These are phyloP conservation scores for Sebastiscus albofasciatus DNA, from an alignment of 2,797 vertebrate species.

Conservation along the genomic window DNA sequence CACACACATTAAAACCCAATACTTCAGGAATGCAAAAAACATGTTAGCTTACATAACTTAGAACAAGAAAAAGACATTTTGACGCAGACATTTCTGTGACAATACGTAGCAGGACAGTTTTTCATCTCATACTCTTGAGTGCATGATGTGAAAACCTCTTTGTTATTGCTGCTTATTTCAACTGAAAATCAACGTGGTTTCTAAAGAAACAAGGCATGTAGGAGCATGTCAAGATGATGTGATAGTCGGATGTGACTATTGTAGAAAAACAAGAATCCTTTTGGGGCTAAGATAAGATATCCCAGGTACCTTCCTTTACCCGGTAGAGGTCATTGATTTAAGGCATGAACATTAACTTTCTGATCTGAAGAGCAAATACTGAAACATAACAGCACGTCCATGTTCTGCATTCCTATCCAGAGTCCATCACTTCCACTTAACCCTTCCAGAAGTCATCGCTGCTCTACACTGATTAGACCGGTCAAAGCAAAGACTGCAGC, in stretches of 20 bases:
- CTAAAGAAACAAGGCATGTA: neutral
- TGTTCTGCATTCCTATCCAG: neutral
- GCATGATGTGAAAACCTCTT: conserved; percentile 18
- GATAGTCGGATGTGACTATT: neutral
- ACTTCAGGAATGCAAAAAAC: conserved; percentile 36
- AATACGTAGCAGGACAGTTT: neutral
- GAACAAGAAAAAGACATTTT: neutral
- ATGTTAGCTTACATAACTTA: conserved; percentile 67
- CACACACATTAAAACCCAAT: conserved; percentile 29
- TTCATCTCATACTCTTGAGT: neutral
- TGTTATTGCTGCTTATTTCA: conserved; percentile 45
- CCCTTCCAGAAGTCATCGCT: neutral
- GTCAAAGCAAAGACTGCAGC: neutral
- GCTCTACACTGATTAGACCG: neutral
- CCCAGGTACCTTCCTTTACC: conserved; percentile 4
- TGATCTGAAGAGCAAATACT: conserved; percentile 43
- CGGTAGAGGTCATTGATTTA: conserved; percentile 49
- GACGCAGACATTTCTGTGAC: conserved; percentile 15
- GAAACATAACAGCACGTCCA: conserved; percentile 11
- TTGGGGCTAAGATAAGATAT: conserved; percentile 4
- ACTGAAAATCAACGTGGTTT: conserved; percentile 14
- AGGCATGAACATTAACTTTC: conserved; percentile 57
- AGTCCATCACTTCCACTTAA: neutral
- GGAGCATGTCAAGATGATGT: neutral
- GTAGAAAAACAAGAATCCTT: conserved; percentile 12